phyloP scores from a whole-genome alignment of 37 sponge, comb jelly and placozoan species.

The Oscarella lobularis region DNA sequence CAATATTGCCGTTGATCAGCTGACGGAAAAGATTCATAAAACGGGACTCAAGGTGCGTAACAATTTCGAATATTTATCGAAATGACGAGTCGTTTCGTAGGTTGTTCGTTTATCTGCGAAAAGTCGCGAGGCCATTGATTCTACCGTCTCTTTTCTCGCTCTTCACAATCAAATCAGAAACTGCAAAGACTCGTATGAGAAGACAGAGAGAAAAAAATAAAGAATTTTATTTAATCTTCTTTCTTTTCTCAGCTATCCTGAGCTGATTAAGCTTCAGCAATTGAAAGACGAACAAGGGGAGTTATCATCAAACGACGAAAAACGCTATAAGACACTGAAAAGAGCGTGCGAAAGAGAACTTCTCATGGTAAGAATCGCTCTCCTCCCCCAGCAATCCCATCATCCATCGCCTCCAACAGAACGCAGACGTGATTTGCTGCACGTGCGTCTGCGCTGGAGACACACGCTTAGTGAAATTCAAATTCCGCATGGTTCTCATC shows the following conservation, averaged over 20 bases:
- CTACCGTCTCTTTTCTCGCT: conserved; percentile 79
- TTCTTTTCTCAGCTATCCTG: conserved; percentile 40
- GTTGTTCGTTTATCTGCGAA: conserved; percentile 95
- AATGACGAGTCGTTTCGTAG: no score
- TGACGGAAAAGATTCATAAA: conserved; percentile 95
- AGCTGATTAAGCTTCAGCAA: conserved; percentile 83
- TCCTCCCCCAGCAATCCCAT: not conserved
- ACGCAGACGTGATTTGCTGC: conserved; percentile 95
- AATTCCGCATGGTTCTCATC: conserved; percentile 84
- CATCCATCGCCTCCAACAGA: conserved; percentile 10
- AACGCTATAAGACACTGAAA: conserved; percentile 67
- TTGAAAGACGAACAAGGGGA: conserved; percentile 88
- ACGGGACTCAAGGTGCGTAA: conserved; percentile 48
- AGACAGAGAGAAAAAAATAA: not conserved
- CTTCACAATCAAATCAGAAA: conserved; percentile 83
- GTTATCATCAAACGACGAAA: conserved; percentile 83
- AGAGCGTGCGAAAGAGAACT: conserved; percentile 75
- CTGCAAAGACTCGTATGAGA: conserved; percentile 7
- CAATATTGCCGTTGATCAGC: conserved; percentile 97
- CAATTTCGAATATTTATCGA: no score
- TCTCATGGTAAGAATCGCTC: conserved; percentile 35
- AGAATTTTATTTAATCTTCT: not conserved
- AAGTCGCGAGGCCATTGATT: conserved; percentile 91
- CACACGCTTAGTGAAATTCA: conserved; percentile 67
- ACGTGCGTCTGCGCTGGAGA: conserved; percentile 98